These are phyloP conservation scores for Poeciliopsis prolifica DNA, from an alignment of 2,113 vertebrate species.

Conservation along the genomic window DNA sequence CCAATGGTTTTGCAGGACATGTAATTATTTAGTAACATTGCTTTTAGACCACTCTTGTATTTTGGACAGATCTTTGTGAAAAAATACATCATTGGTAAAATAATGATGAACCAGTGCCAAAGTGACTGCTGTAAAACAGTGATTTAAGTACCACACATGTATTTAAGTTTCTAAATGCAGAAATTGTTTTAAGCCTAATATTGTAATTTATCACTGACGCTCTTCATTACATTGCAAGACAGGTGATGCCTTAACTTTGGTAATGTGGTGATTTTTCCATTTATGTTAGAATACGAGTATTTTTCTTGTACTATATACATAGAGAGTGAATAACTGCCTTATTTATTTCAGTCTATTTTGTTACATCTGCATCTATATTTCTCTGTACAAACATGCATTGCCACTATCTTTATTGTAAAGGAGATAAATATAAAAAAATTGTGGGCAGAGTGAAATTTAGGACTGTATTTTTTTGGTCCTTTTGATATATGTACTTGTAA, in stretches of 20 bases:
- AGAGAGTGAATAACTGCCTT: conserved; percentile 53
- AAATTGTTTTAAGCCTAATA: neutral
- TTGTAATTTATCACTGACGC: neutral
- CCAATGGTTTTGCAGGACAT: too few species aligned
- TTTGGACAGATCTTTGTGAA: neutral
- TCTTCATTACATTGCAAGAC: conserved; percentile 28
- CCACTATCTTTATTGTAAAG: conserved; percentile 16
- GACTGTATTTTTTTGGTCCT: conserved; percentile 66
- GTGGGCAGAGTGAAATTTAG: conserved; percentile 48
- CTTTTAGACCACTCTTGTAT: too few species aligned
- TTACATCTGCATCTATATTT: conserved; percentile 26
- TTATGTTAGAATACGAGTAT: conserved; percentile 12
- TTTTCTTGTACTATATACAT: neutral
- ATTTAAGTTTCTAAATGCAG: conserved; percentile 5
- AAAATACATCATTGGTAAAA: neutral
- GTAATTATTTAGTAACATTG: too few species aligned
- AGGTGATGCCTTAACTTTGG: conserved; percentile 59
- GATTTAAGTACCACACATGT: too few species aligned
- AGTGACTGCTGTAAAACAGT: conserved; percentile 2
- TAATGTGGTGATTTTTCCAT: conserved; percentile 24
- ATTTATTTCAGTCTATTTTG: conserved; percentile 32
- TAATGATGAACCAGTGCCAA: conserved; percentile 24
- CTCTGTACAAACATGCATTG: conserved; percentile 16
- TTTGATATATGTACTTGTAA: conserved; percentile 52
- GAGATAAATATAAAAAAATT: conserved; percentile 4